Base-by-base conservation (phyloP, 2,797 vertebrate species). In the Limosa lapponica region DNA sequence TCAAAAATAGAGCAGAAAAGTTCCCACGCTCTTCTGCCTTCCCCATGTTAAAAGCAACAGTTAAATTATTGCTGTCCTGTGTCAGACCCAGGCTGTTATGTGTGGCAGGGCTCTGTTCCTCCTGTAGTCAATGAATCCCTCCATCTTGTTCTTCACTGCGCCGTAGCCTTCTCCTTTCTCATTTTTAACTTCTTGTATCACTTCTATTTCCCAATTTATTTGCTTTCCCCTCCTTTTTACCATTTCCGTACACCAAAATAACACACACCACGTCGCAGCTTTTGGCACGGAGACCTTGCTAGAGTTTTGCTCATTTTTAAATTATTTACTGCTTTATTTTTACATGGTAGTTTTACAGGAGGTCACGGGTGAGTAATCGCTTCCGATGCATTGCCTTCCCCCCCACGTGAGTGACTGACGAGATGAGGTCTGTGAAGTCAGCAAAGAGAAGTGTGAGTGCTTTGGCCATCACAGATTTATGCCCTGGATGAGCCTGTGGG, bases 251-350 rank as follows among this genome's bases (percentile, higher is more conserved):
- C 36, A 19, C 24, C 27, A 46, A 48, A 79, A 41, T 52, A 46
- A 12, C 34, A 13, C 2, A 3, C 5, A 16, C 3, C 7, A 11
- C 0, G 0, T 36, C 1, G 4, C 59, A 57, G 54, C 19, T 58
- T 49, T 79, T 62, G 13, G 46, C 64, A 44, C 32, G 55, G 73
- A 54, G 74, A 37, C 17, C 12, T 66, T 57, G 37, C 19, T 57
- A 37, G 87, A 27, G 3, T 54, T 70, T 30, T 32, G 3, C 44
- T 69, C 1, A 1, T 8, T 69, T 72, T n/a, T 1, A 6, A 73
- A 36, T 70, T 20, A 37, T 48, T 58, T 34, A 52, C 25, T 39
- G 36, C 15, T 73, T 51, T 52, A 39, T 86, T 93, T 94, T 74
- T 27, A 22, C 49, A 13, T 10, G 25, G 34, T 32, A 24, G 39